Base-by-base conservation (phyloP, 2,113 vertebrate genomes). In the Actinemys pallida region DNA sequence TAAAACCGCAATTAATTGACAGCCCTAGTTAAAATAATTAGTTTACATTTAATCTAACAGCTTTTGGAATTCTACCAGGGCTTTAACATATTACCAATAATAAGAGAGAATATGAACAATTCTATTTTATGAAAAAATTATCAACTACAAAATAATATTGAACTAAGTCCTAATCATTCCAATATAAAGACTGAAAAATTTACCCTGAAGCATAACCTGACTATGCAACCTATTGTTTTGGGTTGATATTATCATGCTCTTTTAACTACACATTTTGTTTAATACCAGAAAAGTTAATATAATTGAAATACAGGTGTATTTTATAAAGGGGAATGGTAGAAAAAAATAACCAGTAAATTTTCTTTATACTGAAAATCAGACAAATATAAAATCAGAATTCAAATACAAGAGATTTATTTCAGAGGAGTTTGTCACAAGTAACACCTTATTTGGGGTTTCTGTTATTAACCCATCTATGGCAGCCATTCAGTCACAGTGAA, bases 401-500 rank as follows among this genome's bases (percentile, higher is more conserved):
- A 35, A 39, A 72, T 72, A 25, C 47, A 4, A 52, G 80, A 72
- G 53, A 42, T 14, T 49, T 20, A 22, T 8, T 90, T 83, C n/a
- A 50, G 86, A 87, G 81, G 49, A 52, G 42, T 65, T 49, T 50
- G 65, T 31, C 19, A 91, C 52, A 13, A 82, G 31, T 6, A 72
- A 10, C 72, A 9, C 83, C 80, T 62, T 62, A 27, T 49, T 65
- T 53, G 10, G 88, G 84, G 62, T 75, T 94, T 54, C 56, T 69
- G 2, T 45, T 83, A 79, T 16, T 25, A 93, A 84, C 25, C 85
- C 90, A 22, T 39, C 90, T 20, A 59, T 6, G 81, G 96, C 92
- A 8, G 54, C 90, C 80, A 53, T 39, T 84, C 89, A 49, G 83
- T 47, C 65, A 27, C 81, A 69, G 91, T 31, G 96, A 97, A 95